Evolutionary conservation across 2,113 vertebrate species (phyloP).

Genomic region (Hemicordylus capensis): DNA sequence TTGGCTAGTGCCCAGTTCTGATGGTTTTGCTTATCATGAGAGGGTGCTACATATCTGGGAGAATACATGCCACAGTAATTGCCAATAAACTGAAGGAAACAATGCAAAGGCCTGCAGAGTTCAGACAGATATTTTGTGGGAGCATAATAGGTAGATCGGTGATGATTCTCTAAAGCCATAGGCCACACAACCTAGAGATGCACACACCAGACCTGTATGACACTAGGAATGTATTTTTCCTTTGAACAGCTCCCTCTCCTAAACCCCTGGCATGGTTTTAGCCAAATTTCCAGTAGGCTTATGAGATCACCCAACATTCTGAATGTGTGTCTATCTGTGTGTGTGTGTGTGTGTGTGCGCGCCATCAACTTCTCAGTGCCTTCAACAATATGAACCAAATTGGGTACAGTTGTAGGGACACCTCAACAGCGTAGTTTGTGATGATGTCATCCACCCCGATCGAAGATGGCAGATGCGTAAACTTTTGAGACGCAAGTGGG

Average conservation of each 20-base stretch:
- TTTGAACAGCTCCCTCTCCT: neutral
- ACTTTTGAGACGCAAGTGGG: no score
- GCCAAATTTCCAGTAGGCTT: no score
- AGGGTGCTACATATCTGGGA: neutral
- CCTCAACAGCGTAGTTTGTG: no score
- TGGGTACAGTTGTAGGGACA: no score
- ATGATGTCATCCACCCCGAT: no score
- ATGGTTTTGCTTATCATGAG: neutral
- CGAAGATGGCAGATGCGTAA: no score
- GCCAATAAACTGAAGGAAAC: neutral
- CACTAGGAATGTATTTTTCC: neutral
- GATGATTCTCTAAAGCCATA: neutral
- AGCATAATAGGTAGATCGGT: neutral
- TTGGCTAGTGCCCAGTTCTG: neutral
- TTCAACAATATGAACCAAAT: no score
- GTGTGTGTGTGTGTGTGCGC: no score
- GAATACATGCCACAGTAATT: neutral
- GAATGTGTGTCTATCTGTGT: no score
- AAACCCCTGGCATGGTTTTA: neutral
- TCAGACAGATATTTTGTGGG: neutral
- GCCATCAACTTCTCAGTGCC: no score
- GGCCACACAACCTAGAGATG: neutral
- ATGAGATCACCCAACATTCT: no score
- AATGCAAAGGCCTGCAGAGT: neutral
- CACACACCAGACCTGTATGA: neutral